These are phyloP conservation scores for Alca torda DNA, from an alignment of 2,797 vertebrate genomes.

Conservation along the genomic window DNA sequence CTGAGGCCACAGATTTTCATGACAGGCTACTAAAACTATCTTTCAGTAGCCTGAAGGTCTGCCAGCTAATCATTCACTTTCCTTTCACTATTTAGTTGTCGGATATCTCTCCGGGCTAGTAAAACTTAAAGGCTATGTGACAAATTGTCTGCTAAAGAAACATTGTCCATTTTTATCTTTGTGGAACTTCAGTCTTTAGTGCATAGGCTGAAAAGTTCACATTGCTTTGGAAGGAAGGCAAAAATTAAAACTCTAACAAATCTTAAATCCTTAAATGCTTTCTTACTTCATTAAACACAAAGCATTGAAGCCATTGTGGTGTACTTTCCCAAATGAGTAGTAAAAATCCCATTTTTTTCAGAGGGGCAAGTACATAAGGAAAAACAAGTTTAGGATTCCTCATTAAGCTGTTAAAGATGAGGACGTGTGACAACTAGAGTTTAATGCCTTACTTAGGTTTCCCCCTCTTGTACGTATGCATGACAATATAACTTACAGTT, in stretches of 20 bases:
- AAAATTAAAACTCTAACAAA: background rate
- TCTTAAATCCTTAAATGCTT: background rate
- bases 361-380: background rate
- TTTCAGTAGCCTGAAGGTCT: conserved; percentile 69
- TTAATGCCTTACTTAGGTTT: background rate
- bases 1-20: conserved; percentile 77
- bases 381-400: background rate
- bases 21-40: conserved; percentile 79
- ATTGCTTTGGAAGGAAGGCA: background rate
- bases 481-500: background rate
- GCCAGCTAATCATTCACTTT: conserved; percentile 71
- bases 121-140: conserved; percentile 70
- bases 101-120: conserved; percentile 71
- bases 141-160: conserved; percentile 65
- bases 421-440: background rate
- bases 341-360: background rate
- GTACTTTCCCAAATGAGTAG: background rate
- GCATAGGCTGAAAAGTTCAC: background rate
- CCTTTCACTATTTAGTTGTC: conserved; percentile 66
- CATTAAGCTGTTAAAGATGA: background rate
- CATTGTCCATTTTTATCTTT: conserved; percentile 45
- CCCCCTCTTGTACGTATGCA: background rate
- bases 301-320: background rate
- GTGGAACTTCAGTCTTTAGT: conserved; percentile 3
- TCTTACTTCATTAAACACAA: background rate